Evolutionary conservation across 2,888 invertebrate genomes (phyloP), one percentile per base, ranked within the genome.

Genomic region (Ectemnius lituratus): DNA sequence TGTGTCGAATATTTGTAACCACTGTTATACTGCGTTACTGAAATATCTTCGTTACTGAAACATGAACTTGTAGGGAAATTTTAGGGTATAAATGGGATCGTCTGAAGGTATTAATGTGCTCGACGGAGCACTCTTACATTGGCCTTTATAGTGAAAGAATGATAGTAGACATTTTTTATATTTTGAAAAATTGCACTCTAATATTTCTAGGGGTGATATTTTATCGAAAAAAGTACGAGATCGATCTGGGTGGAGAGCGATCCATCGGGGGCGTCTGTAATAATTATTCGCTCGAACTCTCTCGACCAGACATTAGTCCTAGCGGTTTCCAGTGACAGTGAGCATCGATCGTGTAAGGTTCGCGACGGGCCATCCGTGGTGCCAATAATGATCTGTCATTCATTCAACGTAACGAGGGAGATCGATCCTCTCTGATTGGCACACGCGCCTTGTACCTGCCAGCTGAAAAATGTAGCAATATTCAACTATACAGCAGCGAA

Each of bases 241-340:
- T 52, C 65, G 5, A 27, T 52, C 56, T n/a, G 45, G 4, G 5
- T 52, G 14, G 0, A 52, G 67, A 67, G 46, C 46, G 20, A 64
- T 69, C 68, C 37, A 71, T 77, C 65, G 73, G 67, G 59, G 65
- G 73, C 70, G 68, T 73, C 67, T 74, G 56, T 83, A 84, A 87
- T 87, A 86, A 89, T 88, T 85, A 85, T 85, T 88, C 75, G 83
- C 81, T 76, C 82, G 77, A 87, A 84, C 86, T 83, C 80, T 76
- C 82, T 82, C 75, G 81, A 79, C 85, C 84, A 84, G 86, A 86
- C 89, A 89, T 90, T 90, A 89, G 88, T 90, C 88, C 82, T 81
- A 72, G 82, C 86, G 87, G 87, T 88, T 85, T 81, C 87, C 88
- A 84, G 89, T 89, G 88, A 90, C 89, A 85, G 75, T 86, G 82